Conservation (phyloP, 2,888 invertebrate species). For the Clistopyga incitator region DNA sequence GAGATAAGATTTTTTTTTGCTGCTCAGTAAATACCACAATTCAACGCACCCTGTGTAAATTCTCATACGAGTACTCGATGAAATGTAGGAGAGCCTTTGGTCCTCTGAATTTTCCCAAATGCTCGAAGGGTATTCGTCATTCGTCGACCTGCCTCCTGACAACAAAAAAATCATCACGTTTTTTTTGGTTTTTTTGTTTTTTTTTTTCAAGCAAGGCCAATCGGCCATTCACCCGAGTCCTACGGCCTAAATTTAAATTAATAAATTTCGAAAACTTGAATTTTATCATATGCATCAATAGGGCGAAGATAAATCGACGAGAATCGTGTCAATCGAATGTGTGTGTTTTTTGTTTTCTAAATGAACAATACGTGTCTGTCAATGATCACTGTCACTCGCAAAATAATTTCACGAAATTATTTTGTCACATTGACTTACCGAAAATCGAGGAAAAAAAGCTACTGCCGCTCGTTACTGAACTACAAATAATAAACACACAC, state of each 20-base stretch:
- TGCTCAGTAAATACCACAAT: slow-evolving; percentile 4
- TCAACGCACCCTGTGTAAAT: slow-evolving; percentile 62
- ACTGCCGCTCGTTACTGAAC: not conserved
- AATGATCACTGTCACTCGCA: too few species aligned
- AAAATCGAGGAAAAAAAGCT: slow-evolving; percentile 17
- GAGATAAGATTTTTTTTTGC: not conserved
- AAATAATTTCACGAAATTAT: not conserved
- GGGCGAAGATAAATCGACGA: too few species aligned
- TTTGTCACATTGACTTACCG: slow-evolving; percentile 21
- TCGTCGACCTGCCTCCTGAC: not conserved
- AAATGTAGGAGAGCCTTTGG: slow-evolving; percentile 1
- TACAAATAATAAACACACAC: not conserved
- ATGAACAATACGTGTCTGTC: too few species aligned
- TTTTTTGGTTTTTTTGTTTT: too few species aligned
- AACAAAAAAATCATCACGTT: not conserved
- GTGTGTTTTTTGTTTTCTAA: too few species aligned
- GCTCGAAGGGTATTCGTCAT: not conserved
- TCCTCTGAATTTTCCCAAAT: not conserved
- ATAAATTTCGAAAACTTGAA: too few species aligned
- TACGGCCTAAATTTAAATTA: too few species aligned
- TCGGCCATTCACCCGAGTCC: too few species aligned
- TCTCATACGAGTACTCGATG: slow-evolving; percentile 31
- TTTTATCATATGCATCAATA: too few species aligned
- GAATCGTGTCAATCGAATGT: too few species aligned
- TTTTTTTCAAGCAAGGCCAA: too few species aligned